Evolutionary conservation across 1,140 invertebrate species (phyloP).

Genomic region (Cyphomyrmex costatus): DNA sequence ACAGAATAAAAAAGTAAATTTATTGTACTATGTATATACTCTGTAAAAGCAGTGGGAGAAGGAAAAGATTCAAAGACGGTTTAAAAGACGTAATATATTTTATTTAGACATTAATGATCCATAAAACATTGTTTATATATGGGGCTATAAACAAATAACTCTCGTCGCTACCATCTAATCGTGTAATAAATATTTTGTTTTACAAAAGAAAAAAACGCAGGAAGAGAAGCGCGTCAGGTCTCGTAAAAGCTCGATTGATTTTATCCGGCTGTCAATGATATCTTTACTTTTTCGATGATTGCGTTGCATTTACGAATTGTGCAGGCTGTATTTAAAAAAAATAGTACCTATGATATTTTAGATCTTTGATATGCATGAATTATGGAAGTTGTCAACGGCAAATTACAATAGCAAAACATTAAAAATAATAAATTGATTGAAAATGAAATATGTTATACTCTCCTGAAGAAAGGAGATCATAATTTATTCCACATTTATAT

Average conservation of each 20-base stretch:
- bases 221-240: constrained; percentile 65
- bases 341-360: constrained; percentile 3
- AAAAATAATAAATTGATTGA: background rate
- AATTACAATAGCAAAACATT: background rate
- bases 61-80: constrained; percentile 7
- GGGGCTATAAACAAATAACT: constrained; percentile 82
- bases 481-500: background rate
- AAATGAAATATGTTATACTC: background rate
- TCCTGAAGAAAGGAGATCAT: background rate
- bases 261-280: constrained; percentile 38
- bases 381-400: constrained; percentile 50
- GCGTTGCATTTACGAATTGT: constrained; percentile 55
- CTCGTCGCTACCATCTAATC: constrained; percentile 70
- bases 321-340: constrained; percentile 1
- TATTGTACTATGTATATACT: background rate
- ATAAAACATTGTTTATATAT: constrained; percentile 82
- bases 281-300: background rate
- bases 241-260: constrained; percentile 54
- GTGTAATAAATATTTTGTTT: constrained; percentile 69
- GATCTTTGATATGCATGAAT: constrained; percentile 64
- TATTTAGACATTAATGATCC: constrained; percentile 83
- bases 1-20: background rate
- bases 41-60: background rate
- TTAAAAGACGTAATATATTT: constrained; percentile 83
- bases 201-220: constrained; percentile 68